Base-by-base conservation (phyloP, 2,888 invertebrate genomes). In the Lymantria monacha region DNA sequence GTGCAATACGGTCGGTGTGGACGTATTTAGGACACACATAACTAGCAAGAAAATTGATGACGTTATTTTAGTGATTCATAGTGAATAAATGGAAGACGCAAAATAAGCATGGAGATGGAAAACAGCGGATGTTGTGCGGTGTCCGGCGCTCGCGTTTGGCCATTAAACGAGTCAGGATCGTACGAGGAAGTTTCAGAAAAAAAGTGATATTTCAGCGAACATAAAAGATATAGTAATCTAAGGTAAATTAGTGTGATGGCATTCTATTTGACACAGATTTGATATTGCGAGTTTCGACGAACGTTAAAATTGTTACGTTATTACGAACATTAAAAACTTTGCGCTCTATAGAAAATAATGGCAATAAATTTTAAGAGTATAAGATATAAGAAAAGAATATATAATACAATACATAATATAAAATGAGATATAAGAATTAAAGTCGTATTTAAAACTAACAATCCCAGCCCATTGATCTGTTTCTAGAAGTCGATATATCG, bases 41-140 rank as follows among this genome's bases (percentile, higher is more conserved):
- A 48, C 38, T 46, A 48, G 15, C 50, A 42, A 46, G 44, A 57
- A 53, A 59, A 63, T 63, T 57, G 47, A 59, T 62, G 40, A 49
- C 41, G 46, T 52, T 57, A 63, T 66, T 70, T 66, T 67, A 63
- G 57, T 61, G 64, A 59, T 57, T 48, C 38, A 54, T 53, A 46
- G 57, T 48, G 57, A 67, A 65, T 58, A 69, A 74, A 71, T 55
- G 43, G 63, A 64, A 61, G 67, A 72, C 74, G 63, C 66, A 69
- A 55, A 64, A 70, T 73, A 79, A 77, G 72, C 72, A 75, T 74
- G 72, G 59, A 76, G 76, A 79, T 76, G 74, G 75, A 77, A 83
- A 83, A 81, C 68, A 78, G 72, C 77, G 80, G 77, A 81, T 79
- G 77, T 78, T 76, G 75, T 72, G 71, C 73, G 69, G 70, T 76